A percentile compares a stretch with the other conserved stretches of the same genome.
Evolutionary conservation across 2,113 vertebrate species (phyloP).

Genomic region (Mystacornis crossleyi): DNA sequence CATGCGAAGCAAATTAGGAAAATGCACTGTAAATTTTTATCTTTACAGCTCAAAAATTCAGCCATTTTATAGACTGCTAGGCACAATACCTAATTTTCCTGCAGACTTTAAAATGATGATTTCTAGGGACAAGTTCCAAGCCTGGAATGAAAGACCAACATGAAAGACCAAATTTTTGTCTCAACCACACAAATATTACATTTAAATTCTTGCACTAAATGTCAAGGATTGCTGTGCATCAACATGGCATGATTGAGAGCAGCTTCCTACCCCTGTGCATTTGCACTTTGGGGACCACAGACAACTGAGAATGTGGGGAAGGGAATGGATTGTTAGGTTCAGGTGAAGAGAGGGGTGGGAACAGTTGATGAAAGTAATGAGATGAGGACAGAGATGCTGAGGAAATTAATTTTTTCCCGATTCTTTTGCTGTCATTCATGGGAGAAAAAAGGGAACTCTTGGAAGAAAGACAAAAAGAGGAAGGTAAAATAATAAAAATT

Average conservation of each 20-base stretch:
- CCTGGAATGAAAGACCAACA: background rate
- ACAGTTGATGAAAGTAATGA: background rate
- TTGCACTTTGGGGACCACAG: background rate
- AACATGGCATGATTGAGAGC: background rate
- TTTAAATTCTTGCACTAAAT: background rate
- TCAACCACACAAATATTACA: background rate
- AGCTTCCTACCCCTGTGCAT: background rate
- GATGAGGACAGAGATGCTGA: background rate
- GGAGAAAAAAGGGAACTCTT: background rate
- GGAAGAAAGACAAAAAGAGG: background rate
- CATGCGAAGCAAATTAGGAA: background rate
- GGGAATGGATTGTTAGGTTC: background rate
- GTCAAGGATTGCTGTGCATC: background rate
- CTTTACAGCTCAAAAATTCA: background rate
- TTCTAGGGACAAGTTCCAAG: background rate
- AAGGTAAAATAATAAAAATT: background rate
- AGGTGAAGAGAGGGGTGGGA: background rate
- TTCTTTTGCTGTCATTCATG: background rate
- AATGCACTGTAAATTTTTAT: background rate
- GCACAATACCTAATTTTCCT: background rate
- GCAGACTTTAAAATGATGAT: background rate
- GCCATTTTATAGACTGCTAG: background rate
- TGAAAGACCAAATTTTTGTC: background rate
- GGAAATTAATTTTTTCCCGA: background rate
- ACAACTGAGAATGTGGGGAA: background rate